Evolutionary conservation across 2,113 vertebrate species (phyloP).

Genomic region (Hemibates koningsi): DNA sequence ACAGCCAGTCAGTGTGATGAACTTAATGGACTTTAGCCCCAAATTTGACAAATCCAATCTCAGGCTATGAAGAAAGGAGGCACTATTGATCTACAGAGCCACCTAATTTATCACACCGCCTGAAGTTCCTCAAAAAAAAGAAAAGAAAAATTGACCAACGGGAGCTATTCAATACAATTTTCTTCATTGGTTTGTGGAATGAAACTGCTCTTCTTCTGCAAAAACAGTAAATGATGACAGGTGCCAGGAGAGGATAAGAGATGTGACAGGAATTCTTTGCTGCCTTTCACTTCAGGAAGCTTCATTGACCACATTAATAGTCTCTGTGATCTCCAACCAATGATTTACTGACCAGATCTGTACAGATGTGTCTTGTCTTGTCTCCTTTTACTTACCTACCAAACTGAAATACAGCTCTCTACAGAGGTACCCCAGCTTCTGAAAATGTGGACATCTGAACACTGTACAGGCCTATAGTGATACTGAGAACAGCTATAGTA

Average conservation of each 20-base stretch:
- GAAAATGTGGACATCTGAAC: neutral
- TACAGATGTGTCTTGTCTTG: slow-evolving; percentile 18
- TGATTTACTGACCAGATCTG: slow-evolving; percentile 47
- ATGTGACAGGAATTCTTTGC: slow-evolving; percentile 57
- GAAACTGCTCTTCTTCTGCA: slow-evolving; percentile 60
- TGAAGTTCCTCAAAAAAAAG: slow-evolving; percentile 63
- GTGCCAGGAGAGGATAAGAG: slow-evolving; percentile 64
- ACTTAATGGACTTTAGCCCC: slow-evolving; percentile 57
- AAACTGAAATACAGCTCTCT: slow-evolving; percentile 6
- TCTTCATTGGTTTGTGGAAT: slow-evolving; percentile 61
- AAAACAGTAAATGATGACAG: slow-evolving; percentile 69
- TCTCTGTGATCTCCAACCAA: slow-evolving; percentile 41
- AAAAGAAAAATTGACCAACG: slow-evolving; percentile 69
- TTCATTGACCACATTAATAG: slow-evolving; percentile 62
- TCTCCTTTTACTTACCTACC: slow-evolving; percentile 5
- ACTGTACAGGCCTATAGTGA: neutral
- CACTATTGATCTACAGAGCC: slow-evolving; percentile 65
- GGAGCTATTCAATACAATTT: slow-evolving; percentile 75
- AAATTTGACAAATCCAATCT: slow-evolving; percentile 73
- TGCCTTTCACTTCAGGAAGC: slow-evolving; percentile 52
- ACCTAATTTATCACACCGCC: slow-evolving; percentile 73
- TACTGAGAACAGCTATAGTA: neutral
- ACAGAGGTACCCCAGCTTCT: neutral
- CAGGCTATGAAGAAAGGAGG: slow-evolving; percentile 63
- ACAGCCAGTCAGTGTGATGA: slow-evolving; percentile 45